Conservation (phyloP, 2,888 invertebrate genomes). For the Ophion costatus region DNA sequence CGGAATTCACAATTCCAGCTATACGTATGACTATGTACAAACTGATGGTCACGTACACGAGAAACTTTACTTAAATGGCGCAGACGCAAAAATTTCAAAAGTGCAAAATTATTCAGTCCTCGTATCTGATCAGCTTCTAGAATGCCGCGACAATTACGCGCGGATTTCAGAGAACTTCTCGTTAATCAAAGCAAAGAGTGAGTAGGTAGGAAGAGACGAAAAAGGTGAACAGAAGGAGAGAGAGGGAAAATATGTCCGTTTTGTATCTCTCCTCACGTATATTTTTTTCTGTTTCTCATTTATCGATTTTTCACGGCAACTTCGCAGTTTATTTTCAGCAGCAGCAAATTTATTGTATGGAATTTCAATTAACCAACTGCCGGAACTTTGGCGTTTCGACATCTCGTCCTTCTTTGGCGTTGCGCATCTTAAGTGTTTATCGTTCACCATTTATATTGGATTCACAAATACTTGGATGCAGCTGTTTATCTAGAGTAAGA, state of each 20-base stretch:
- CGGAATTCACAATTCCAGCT: not conserved
- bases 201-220: not conserved
- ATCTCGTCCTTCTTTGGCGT: too few relatives aligned
- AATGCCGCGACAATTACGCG: conserved; percentile 59
- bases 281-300: not conserved
- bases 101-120: conserved; percentile 65
- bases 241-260: not conserved
- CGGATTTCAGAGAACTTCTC: conserved; percentile 27
- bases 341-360: not conserved
- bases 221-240: not conserved
- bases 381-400: too few relatives aligned
- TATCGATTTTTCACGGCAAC: not conserved
- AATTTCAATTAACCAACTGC: too few relatives aligned
- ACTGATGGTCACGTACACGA: conserved; percentile 15
- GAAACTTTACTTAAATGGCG: conserved; percentile 22
- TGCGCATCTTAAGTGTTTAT: not conserved
- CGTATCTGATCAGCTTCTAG: conserved; percentile 62
- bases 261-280: not conserved
- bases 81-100: conserved; percentile 50
- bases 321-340: not conserved
- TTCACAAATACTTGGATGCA: not conserved
- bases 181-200: conserved; percentile 21
- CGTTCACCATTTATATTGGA: conserved; percentile 4
- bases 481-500: not conserved
- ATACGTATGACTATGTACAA: conserved; percentile 21